These are phyloP conservation scores for Gonatopus flavifemur DNA, from an alignment of 1,140 invertebrate genomes.

Conservation along the genomic window DNA sequence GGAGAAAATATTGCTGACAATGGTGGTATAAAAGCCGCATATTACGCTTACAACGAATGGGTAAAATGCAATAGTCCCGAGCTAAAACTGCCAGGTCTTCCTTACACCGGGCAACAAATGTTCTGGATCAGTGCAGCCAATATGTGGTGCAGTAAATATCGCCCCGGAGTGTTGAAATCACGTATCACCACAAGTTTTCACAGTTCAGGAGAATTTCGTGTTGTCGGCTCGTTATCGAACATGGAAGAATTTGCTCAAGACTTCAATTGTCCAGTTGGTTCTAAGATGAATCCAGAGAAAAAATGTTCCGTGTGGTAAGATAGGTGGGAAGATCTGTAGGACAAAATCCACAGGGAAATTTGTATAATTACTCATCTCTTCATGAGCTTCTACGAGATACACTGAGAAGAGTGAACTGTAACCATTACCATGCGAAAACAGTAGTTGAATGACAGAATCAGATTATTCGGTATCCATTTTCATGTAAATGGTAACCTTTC, in stretches of 20 bases:
- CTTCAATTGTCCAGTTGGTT: slow-evolving; percentile 80
- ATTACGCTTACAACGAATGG: slow-evolving; percentile 78
- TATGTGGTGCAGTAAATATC: slow-evolving; percentile 68
- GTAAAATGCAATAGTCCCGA: slow-evolving; percentile 66
- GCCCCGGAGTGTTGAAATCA: slow-evolving; percentile 72
- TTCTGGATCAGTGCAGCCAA: slow-evolving; percentile 77
- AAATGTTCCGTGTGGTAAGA: slow-evolving; percentile 84
- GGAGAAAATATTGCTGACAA: slow-evolving; percentile 94
- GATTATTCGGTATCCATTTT: no score
- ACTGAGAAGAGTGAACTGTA: no score
- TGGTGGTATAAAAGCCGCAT: slow-evolving; percentile 85
- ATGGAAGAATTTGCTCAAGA: slow-evolving; percentile 83
- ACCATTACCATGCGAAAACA: no score
- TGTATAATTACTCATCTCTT: no score
- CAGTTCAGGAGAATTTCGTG: slow-evolving; percentile 79
- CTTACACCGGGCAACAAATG: slow-evolving; percentile 67
- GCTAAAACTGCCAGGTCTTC: slow-evolving; percentile 63
- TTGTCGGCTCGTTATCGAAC: slow-evolving; percentile 87
- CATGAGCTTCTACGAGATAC: no score
- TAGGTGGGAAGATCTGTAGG: no score
- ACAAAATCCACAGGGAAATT: no score
- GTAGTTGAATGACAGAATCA: no score
- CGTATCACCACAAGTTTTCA: slow-evolving; percentile 76
- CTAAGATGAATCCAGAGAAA: slow-evolving; percentile 83
- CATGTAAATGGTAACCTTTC: no score